These are phyloP conservation scores for Anarrhichthys ocellatus DNA, from an alignment of 2,113 vertebrate species.

Conservation along the genomic window DNA sequence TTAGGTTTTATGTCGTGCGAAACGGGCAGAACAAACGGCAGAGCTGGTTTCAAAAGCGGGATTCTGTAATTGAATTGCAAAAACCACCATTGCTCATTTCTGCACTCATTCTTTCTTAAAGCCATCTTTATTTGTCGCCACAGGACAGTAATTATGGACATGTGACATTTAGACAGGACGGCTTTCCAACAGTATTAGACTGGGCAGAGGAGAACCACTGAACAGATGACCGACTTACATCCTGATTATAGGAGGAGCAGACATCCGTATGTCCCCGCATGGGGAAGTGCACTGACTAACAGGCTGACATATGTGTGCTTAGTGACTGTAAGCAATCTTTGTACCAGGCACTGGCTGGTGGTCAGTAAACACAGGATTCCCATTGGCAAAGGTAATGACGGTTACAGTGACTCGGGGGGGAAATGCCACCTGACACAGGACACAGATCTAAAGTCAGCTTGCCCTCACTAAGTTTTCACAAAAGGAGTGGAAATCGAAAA, in stretches of 20 bases:
- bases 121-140: slow-evolving; percentile 22
- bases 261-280: slow-evolving; percentile 59
- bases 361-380: slow-evolving; percentile 77
- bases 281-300: slow-evolving; percentile 61
- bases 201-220: slow-evolving; percentile 35
- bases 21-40: slow-evolving; percentile 23
- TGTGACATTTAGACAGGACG: slow-evolving; percentile 30
- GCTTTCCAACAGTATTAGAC: slow-evolving; percentile 36
- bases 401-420: slow-evolving; percentile 1
- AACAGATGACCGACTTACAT: slow-evolving; percentile 65
- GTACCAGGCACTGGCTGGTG: slow-evolving; percentile 62
- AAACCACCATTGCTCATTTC: slow-evolving; percentile 41
- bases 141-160: slow-evolving; percentile 39
- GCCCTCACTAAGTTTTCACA: not conserved
- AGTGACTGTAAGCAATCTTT: slow-evolving; percentile 52
- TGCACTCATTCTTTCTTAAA: slow-evolving; percentile 21
- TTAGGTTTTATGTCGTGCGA: slow-evolving; percentile 31
- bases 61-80: slow-evolving; percentile 47
- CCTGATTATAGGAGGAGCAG: slow-evolving; percentile 67
- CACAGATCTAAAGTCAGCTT: slow-evolving; percentile 21
- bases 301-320: slow-evolving; percentile 61
- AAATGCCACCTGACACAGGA: not conserved
- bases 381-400: slow-evolving; percentile 29
- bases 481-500: slow-evolving; percentile 36
- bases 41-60: slow-evolving; percentile 1